Percentiles rank a stretch among this genome's conserved stretches.
These are phyloP conservation scores for Tenualosa thibaudeaui DNA, from an alignment of 2,797 vertebrate genomes.

Conservation along the genomic window DNA sequence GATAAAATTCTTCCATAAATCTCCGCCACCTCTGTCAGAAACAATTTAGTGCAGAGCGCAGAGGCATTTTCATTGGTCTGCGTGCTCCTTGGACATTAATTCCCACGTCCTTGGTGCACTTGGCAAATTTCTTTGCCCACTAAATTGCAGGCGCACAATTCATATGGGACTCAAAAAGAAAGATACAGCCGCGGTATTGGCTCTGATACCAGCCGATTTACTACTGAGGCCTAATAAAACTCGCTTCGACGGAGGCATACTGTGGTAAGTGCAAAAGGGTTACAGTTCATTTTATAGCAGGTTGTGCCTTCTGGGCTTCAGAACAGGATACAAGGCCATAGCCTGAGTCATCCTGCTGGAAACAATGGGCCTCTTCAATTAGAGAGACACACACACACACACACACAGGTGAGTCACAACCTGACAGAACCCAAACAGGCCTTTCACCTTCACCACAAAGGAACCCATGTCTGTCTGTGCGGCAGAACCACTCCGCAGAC, in stretches of 20 bases:
- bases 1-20: not conserved
- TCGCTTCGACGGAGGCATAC: not conserved
- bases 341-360: not conserved
- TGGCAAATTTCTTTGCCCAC: not conserved
- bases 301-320: not conserved
- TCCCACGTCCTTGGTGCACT: too few relatives aligned
- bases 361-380: not conserved
- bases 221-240: not conserved
- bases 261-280: not conserved
- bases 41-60: not conserved
- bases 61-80: not conserved
- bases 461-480: not conserved
- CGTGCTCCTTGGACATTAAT: too few relatives aligned
- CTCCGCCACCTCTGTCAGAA: not conserved
- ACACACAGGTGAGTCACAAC: not conserved
- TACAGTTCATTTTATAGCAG: not conserved
- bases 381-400: not conserved
- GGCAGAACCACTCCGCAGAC: not conserved
- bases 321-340: not conserved
- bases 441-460: not conserved
- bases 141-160: too few relatives aligned
- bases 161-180: too few relatives aligned
- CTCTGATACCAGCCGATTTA: too few relatives aligned
- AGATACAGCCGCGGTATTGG: too few relatives aligned
- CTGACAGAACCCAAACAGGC: not conserved